Conservation (phyloP, 2,113 vertebrate genomes). For the Thunnus thynnus region DNA sequence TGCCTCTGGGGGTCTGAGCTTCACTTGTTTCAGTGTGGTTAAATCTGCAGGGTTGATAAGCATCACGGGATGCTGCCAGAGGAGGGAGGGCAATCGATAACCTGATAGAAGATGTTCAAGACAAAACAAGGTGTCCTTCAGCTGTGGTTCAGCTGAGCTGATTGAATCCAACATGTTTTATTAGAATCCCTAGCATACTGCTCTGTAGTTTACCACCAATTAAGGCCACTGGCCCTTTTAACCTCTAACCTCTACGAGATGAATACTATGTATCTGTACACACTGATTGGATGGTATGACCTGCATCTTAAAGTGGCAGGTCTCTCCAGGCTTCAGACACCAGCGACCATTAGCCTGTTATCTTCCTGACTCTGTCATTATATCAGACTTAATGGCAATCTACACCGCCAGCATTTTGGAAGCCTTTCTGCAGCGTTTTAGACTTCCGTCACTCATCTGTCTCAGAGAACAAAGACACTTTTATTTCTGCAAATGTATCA, state of each 20-base stretch:
- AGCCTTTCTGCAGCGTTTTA: neutral
- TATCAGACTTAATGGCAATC: neutral
- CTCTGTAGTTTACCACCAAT: slow-evolving; percentile 35
- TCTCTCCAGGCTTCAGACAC: neutral
- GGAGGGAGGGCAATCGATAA: slow-evolving; percentile 62
- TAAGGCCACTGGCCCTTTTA: slow-evolving; percentile 10
- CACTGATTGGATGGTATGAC: neutral
- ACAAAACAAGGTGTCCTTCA: slow-evolving; percentile 57
- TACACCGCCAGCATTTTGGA: neutral
- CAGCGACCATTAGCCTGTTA: neutral
- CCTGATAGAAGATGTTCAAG: slow-evolving; percentile 49
- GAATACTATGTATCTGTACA: neutral
- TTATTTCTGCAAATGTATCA: neutral
- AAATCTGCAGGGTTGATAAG: slow-evolving; percentile 60
- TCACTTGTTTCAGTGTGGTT: slow-evolving; percentile 40
- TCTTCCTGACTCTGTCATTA: neutral
- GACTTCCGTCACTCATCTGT: neutral
- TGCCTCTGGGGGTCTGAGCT: slow-evolving; percentile 4
- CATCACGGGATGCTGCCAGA: slow-evolving; percentile 22
- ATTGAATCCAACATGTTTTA: slow-evolving; percentile 73
- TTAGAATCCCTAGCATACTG: slow-evolving; percentile 39
- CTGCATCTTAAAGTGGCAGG: slow-evolving; percentile 20
- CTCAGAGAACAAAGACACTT: neutral
- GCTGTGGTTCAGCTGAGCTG: slow-evolving; percentile 45
- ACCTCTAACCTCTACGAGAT: neutral